phyloP scores from a whole-genome alignment of 2,888 invertebrate genomes.

The Eudemis profundana region DNA sequence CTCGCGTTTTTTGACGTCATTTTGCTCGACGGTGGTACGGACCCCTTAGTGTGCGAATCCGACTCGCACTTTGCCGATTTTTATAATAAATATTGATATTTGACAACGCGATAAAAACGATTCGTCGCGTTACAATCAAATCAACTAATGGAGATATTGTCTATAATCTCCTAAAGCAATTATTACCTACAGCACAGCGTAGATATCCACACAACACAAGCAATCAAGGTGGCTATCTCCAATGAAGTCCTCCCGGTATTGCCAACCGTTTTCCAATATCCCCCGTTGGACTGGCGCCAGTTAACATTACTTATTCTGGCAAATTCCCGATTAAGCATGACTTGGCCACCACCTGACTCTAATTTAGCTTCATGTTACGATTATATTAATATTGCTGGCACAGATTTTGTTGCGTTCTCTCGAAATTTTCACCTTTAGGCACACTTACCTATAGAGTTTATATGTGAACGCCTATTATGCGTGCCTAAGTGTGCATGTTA shows the following conservation, averaged over 20 bases:
- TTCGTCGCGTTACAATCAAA: too few relatives aligned
- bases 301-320: conserved; percentile 63
- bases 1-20: too few relatives aligned
- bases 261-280: conserved; percentile 50
- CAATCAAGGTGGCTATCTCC: conserved; percentile 39
- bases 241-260: conserved; percentile 53
- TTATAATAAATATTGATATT: too few relatives aligned
- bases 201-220: conserved; percentile 27
- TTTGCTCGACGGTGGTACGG: too few relatives aligned
- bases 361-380: conserved; percentile 53
- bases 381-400: conserved; percentile 43
- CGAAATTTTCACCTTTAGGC: background rate
- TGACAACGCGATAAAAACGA: too few relatives aligned
- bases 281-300: conserved; percentile 53
- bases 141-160: too few relatives aligned
- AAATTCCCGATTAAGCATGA: conserved; percentile 60
- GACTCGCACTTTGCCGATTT: too few relatives aligned
- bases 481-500: too few relatives aligned
- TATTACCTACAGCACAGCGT: too few relatives aligned
- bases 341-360: conserved; percentile 61
- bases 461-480: too few relatives aligned
- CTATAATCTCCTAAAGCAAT: conserved; percentile 1
- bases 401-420: background rate
- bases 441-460: too few relatives aligned
- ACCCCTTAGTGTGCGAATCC: too few relatives aligned